These are phyloP conservation scores for Pseudomyrmex dendroicus DNA, from an alignment of 1,140 invertebrate species.

Conservation along the genomic window DNA sequence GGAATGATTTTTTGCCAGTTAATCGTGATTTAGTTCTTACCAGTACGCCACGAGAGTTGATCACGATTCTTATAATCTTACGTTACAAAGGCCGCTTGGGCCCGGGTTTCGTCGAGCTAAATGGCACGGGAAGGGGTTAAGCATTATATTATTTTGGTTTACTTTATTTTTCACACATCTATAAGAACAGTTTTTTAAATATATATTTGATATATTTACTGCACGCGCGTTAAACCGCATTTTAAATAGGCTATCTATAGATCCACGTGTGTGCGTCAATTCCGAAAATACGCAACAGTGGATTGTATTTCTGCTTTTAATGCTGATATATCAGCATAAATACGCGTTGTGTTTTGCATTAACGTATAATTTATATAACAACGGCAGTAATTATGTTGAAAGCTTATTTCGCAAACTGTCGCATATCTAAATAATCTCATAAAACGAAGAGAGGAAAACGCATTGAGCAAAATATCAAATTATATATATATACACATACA, in stretches of 20 bases:
- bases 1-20: too few relatives aligned
- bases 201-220: too few relatives aligned
- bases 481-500: too few relatives aligned
- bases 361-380: slow-evolving; percentile 45
- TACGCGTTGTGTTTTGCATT: background rate
- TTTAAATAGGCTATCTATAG: background rate
- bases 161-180: background rate
- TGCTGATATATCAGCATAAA: slow-evolving; percentile 1
- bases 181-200: too few relatives aligned
- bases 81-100: too few relatives aligned
- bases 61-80: too few relatives aligned
- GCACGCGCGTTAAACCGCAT: background rate
- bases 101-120: too few relatives aligned
- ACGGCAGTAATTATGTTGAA: slow-evolving; percentile 21
- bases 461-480: background rate
- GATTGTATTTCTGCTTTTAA: slow-evolving; percentile 35
- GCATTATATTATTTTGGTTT: background rate
- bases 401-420: slow-evolving; percentile 21
- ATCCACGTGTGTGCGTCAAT: background rate
- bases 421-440: slow-evolving; percentile 15
- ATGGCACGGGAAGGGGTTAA: background rate
- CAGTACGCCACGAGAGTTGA: too few relatives aligned
- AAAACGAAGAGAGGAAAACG: background rate
- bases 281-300: background rate
- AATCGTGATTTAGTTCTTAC: too few relatives aligned